Percentiles rank a stretch among this genome's conserved stretches.
Evolutionary conservation across 2,797 vertebrate species (phyloP).

Genomic region (Pagetopsis macropterus): DNA sequence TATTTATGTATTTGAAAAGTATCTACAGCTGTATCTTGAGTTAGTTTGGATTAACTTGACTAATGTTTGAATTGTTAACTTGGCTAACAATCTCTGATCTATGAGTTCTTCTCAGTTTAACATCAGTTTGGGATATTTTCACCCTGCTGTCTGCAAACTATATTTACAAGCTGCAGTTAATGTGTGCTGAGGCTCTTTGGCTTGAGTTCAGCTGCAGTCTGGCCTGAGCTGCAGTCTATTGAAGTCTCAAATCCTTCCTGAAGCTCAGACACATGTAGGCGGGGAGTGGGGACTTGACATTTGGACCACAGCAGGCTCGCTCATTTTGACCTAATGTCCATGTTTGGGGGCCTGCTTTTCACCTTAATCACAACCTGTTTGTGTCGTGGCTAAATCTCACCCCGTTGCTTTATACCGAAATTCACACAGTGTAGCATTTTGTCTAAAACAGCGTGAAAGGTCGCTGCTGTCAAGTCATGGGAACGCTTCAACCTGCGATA

Average conservation of each 20-base stretch:
- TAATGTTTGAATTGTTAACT: conserved; percentile 7
- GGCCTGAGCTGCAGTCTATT: conserved; percentile 60
- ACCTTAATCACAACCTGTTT: conserved; percentile 7
- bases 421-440: too few relatives aligned
- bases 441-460: conserved; percentile 22
- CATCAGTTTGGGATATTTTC: conserved; percentile 44
- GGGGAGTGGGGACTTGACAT: conserved; percentile 17
- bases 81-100: background rate
- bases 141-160: conserved; percentile 55
- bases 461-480: conserved; percentile 27
- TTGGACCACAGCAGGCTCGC: conserved; percentile 14
- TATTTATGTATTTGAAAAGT: background rate
- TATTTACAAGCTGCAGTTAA: conserved; percentile 71
- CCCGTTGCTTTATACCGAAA: background rate
- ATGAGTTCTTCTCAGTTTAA: conserved; percentile 44
- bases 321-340: background rate
- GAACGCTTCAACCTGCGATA: background rate
- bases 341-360: background rate
- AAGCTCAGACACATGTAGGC: conserved; percentile 39
- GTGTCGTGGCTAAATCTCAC: conserved; percentile 14
- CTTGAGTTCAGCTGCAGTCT: conserved; percentile 59
- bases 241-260: conserved; percentile 60
- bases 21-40: background rate
- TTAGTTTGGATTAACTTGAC: background rate
- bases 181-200: conserved; percentile 71